Percentiles rank a stretch among this genome's conserved stretches.
Evolutionary conservation across 2,888 invertebrate genomes (phyloP).

Genomic region (Trissonchulus latispiculum): DNA sequence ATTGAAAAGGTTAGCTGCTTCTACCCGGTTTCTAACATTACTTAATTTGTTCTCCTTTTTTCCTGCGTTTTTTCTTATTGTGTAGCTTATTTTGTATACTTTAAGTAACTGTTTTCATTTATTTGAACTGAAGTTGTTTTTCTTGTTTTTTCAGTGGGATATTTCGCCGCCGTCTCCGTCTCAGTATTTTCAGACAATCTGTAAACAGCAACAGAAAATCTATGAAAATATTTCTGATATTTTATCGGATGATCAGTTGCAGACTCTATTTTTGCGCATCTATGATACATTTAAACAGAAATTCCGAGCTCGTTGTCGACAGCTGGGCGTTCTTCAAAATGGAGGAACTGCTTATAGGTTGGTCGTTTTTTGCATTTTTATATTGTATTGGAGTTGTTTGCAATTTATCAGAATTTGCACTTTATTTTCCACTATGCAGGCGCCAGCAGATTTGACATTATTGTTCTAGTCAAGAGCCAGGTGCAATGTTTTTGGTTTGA

Average conservation of each 20-base stretch:
- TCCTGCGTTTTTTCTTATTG: too few relatives aligned
- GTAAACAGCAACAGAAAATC: conserved; percentile 56
- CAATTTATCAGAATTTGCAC: too few relatives aligned
- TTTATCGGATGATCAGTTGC: conserved; percentile 34
- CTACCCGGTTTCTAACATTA: too few relatives aligned
- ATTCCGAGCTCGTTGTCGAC: conserved; percentile 31
- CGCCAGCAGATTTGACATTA: too few relatives aligned
- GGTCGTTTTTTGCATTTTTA: background rate
- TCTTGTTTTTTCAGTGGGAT: conserved; percentile 61
- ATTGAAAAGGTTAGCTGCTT: conserved; percentile 51
- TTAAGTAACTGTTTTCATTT: too few relatives aligned
- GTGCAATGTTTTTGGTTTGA: too few relatives aligned
- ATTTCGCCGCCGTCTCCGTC: conserved; percentile 90
- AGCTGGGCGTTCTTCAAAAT: conserved; percentile 36
- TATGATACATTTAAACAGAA: conserved; percentile 37
- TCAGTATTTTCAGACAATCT: conserved; percentile 52
- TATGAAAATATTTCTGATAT: conserved; percentile 37
- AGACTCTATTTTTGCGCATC: conserved; percentile 35
- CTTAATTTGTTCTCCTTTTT: too few relatives aligned
- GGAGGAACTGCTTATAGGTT: conserved; percentile 37
- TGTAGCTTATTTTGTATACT: too few relatives aligned
- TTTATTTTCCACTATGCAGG: too few relatives aligned
- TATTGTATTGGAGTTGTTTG: too few relatives aligned
- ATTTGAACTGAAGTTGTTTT: too few relatives aligned
- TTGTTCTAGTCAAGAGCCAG: too few relatives aligned